These are phyloP conservation scores for Rhadinocentrus ornatus DNA, from an alignment of 2,797 vertebrate genomes.

Conservation along the genomic window DNA sequence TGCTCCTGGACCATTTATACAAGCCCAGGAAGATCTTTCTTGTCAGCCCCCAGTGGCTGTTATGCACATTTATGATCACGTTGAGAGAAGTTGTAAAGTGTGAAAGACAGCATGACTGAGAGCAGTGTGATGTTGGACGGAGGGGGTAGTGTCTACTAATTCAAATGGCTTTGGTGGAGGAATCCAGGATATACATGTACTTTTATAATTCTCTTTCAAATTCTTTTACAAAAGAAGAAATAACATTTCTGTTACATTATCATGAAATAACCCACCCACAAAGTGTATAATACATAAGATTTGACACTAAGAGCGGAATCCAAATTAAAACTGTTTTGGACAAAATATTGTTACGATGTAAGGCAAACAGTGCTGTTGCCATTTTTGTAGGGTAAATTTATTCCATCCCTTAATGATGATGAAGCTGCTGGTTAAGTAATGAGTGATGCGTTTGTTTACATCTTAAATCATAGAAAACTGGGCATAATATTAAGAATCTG, in stretches of 20 bases:
- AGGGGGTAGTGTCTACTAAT: slow-evolving; percentile 13
- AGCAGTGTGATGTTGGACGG: slow-evolving; percentile 36
- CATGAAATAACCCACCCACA: too few species aligned
- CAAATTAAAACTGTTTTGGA: too few species aligned
- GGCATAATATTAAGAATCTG: background rate
- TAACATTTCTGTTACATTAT: too few species aligned
- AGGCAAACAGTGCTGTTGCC: background rate
- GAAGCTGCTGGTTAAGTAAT: background rate
- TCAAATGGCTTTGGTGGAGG: slow-evolving; percentile 20
- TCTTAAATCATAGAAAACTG: background rate
- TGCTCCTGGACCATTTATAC: slow-evolving; percentile 52
- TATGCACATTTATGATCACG: slow-evolving; percentile 69
- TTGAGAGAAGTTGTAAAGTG: slow-evolving; percentile 56
- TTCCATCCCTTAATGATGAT: background rate
- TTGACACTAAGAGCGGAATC: too few species aligned
- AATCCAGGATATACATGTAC: background rate
- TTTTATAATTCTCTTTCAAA: background rate
- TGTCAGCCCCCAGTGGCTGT: slow-evolving; percentile 45
- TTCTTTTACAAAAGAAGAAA: background rate
- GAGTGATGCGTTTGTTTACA: background rate
- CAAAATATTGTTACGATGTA: too few species aligned
- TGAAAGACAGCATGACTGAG: slow-evolving; percentile 55
- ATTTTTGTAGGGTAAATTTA: too few species aligned
- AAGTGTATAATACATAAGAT: too few species aligned
- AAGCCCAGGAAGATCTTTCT: slow-evolving; percentile 44